These are phyloP conservation scores for Blastomussa wellsi DNA, from an alignment of 92 coral and sea anemone species.

Conservation along the genomic window DNA sequence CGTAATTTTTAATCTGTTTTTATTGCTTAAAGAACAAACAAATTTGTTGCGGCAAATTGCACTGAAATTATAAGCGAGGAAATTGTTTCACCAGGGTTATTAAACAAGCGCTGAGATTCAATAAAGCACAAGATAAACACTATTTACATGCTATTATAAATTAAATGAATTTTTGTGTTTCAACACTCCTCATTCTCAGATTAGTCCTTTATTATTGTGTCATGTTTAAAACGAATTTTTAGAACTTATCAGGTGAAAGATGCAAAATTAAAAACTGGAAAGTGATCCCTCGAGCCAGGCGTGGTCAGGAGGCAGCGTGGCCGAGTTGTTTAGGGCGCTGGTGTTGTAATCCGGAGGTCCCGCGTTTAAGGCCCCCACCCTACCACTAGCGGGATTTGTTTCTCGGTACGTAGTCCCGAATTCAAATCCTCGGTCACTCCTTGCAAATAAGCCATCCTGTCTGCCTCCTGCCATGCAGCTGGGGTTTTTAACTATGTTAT, in stretches of 20 bases:
- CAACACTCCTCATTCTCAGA: neutral
- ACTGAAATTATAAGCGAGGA: neutral
- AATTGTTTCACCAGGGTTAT: neutral
- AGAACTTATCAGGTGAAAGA: neutral
- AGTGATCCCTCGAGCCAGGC: too few relatives aligned
- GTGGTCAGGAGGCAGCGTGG: too few relatives aligned
- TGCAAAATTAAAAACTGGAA: too few relatives aligned
- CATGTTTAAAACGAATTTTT: neutral
- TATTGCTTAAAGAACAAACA: slow-evolving; percentile 1
- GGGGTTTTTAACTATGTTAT: too few relatives aligned
- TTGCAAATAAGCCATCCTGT: too few relatives aligned
- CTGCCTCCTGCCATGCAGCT: too few relatives aligned
- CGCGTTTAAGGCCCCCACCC: too few relatives aligned
- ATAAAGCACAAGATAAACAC: neutral
- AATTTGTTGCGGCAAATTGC: slow-evolving; percentile 1
- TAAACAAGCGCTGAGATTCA: neutral
- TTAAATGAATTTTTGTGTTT: neutral
- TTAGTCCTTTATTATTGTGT: neutral
- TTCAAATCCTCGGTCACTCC: too few relatives aligned
- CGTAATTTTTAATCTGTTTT: neutral
- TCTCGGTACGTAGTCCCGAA: too few relatives aligned
- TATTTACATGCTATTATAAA: neutral
- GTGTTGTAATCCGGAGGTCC: too few relatives aligned
- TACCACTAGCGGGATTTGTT: too few relatives aligned
- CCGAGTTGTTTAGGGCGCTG: too few relatives aligned